Evolutionary conservation across 2,888 invertebrate species (phyloP).

Genomic region (Drosophila fungiperda): DNA sequence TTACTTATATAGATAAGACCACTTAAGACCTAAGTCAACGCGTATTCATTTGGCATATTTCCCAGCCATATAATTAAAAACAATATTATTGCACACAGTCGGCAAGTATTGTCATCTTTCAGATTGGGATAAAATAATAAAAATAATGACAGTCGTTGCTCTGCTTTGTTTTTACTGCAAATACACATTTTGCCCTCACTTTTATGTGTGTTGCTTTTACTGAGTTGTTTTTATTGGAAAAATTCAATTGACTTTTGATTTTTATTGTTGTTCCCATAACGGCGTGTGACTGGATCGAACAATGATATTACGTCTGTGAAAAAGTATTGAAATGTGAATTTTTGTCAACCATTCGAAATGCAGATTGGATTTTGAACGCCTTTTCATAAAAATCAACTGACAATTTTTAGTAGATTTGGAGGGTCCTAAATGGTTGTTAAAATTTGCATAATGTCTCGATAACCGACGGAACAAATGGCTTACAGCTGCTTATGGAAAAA

Average conservation of each 20-base stretch:
- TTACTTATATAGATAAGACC: neutral
- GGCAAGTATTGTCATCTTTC: conserved; percentile 25
- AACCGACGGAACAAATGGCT: conserved; percentile 28
- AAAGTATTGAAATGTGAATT: conserved; percentile 58
- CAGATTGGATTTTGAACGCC: conserved; percentile 62
- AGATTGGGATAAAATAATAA: conserved; percentile 45
- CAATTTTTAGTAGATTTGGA: conserved; percentile 39
- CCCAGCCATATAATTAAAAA: conserved; percentile 16
- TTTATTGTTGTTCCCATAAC: conserved; percentile 58
- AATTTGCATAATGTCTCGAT: conserved; percentile 48
- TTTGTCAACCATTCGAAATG: conserved; percentile 52
- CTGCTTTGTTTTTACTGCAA: conserved; percentile 40
- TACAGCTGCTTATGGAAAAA: neutral
- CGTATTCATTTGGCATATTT: conserved; percentile 6
- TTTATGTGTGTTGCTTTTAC: conserved; percentile 39
- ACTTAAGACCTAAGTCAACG: neutral
- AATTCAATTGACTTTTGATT: conserved; percentile 50
- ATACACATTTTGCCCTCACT: conserved; percentile 31
- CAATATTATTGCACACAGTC: conserved; percentile 15
- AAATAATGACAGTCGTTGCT: conserved; percentile 28
- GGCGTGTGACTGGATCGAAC: conserved; percentile 28
- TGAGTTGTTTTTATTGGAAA: conserved; percentile 47
- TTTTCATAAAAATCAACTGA: conserved; percentile 54
- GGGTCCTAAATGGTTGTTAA: conserved; percentile 25
- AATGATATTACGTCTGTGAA: conserved; percentile 49